Evolutionary conservation across 2,113 vertebrate genomes (phyloP), one percentile per base, ranked within the genome.

Genomic region (Dromiciops gliroides): DNA sequence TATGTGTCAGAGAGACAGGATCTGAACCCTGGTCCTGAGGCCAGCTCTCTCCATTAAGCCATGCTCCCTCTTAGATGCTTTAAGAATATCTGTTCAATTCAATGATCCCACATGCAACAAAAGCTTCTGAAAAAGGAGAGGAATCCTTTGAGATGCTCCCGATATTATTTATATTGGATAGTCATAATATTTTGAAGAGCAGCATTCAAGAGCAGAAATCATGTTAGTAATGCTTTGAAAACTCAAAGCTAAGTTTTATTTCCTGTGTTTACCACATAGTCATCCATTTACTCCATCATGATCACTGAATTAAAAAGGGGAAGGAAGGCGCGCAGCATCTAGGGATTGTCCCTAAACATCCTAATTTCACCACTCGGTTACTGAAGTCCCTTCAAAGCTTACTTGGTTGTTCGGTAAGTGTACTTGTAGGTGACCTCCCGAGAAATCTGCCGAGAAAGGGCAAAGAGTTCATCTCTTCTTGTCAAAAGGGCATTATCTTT

Each of bases 371-470:
- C 31, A 89, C 53, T 47, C 44, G 50, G 95, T 44, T 12, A 53
- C 0, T 11, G 11, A 9, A 48, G 94, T 51, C 31, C 47, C 92
- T 91, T 50, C 48, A 89, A 94, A 90, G 95, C 99, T 99, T 99
- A 99, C 99, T 99, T 99, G 98, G 99, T 99, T 96, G 99, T 99
- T 98, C 99, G 99, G 98, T 99, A 99, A 60, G 99, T 99, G 94
- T 99, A 99, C 96, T 99, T 99, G 98, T 99, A 99, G 22, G 99
- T 99, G 97, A 99, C 99, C 97, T 99, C 99, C 94, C 99, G 99
- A 96, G 99, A 99, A 96, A 99, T 99, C 95, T 99, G 99, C 92
- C 99, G 98, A 48, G 99, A 99, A 94, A 99, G 98, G 0, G 99
- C 99, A 67, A 99, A 99, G 31, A 99, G 99, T 96, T 99, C 99